These are phyloP conservation scores for Leptobrachium leishanense DNA, from an alignment of 2,113 vertebrate species.

Conservation along the genomic window DNA sequence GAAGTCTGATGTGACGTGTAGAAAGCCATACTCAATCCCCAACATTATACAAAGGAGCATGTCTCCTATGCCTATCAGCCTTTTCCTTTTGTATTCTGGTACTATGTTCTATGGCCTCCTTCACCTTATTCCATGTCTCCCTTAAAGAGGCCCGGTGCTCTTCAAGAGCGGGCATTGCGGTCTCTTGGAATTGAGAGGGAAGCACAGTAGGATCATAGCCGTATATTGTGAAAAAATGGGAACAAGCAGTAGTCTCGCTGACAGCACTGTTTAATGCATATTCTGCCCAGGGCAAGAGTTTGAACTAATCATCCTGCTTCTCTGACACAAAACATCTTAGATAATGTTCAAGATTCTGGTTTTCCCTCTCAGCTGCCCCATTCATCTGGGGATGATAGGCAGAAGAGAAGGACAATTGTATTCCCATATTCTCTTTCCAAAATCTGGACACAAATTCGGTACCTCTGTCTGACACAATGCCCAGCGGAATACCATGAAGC, in stretches of 20 bases:
- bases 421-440: not conserved
- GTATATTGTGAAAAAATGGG: not conserved
- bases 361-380: not conserved
- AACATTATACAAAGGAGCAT: not conserved
- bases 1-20: not conserved
- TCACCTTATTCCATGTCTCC: not conserved
- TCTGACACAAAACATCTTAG: not conserved
- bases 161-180: not conserved
- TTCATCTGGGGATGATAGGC: not conserved
- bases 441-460: not conserved
- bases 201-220: not conserved
- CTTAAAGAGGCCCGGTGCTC: not conserved
- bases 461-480: not conserved
- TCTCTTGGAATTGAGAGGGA: not conserved
- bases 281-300: not conserved
- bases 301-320: not conserved
- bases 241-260: not conserved
- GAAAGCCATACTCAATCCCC: not conserved
- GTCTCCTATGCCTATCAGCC: not conserved
- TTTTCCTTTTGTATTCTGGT: not conserved
- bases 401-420: not conserved
- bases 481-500: not conserved
- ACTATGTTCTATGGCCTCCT: not conserved
- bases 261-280: not conserved
- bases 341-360: not conserved